Percentiles rank a stretch among this genome's conserved stretches.
These are phyloP conservation scores for Nymphalis c-album DNA, from an alignment of 2,888 invertebrate genomes.

Conservation along the genomic window DNA sequence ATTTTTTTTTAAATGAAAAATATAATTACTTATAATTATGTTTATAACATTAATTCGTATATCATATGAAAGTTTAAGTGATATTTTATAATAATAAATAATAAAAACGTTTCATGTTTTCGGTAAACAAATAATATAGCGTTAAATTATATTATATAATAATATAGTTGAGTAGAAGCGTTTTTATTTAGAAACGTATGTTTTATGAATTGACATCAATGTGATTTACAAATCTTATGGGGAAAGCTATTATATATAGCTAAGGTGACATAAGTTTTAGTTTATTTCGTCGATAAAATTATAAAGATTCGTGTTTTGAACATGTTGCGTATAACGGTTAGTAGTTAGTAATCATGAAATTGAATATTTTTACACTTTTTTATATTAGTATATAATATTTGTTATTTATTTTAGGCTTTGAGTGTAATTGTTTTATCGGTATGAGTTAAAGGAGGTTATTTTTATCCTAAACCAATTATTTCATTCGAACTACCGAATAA, in stretches of 20 bases:
- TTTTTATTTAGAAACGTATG: conserved; percentile 40
- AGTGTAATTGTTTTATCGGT: conserved; percentile 18
- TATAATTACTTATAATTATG: too few species aligned
- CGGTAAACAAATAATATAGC: too few species aligned
- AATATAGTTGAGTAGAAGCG: too few species aligned
- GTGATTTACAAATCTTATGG: conserved; percentile 42
- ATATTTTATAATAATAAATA: too few species aligned
- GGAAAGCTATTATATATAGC: conserved; percentile 65
- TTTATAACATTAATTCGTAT: too few species aligned
- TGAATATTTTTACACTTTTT: not conserved
- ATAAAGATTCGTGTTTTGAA: conserved; percentile 40
- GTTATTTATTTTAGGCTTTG: conserved; percentile 36
- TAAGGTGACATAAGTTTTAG: conserved; percentile 43
- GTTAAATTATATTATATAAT: not conserved
- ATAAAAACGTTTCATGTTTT: too few species aligned
- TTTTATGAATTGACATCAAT: conserved; percentile 56
- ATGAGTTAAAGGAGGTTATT: conserved; percentile 32
- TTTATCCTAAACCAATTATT: conserved; percentile 35
- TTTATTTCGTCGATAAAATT: conserved; percentile 49
- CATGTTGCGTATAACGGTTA: conserved; percentile 53
- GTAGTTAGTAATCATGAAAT: conserved; percentile 37
- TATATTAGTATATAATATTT: conserved; percentile 5
- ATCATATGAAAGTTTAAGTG: too few species aligned
- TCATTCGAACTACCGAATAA: conserved; percentile 35
- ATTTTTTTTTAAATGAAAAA: too few species aligned